Percentiles rank a stretch among this genome's conserved stretches.
Conservation (phyloP, 2,888 invertebrate genomes). For the Hyposoter didymator region DNA sequence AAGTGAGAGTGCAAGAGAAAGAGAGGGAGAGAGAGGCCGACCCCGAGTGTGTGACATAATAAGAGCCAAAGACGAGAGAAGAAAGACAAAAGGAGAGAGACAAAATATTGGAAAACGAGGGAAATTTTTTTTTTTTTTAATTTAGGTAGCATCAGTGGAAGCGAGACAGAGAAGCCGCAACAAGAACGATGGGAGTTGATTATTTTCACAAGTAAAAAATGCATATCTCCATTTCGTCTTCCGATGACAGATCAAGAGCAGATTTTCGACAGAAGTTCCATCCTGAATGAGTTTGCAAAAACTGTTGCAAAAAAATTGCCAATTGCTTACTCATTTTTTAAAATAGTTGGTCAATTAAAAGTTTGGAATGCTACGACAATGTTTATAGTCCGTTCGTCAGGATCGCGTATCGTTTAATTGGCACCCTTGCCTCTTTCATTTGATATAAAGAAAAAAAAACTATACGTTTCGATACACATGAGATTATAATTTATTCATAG, state of each 20-base stretch:
- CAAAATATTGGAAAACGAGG: neutral
- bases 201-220: slow-evolving; percentile 26
- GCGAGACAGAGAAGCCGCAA: neutral
- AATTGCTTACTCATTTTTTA: neutral
- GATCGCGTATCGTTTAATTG: neutral
- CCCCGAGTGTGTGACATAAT: neutral
- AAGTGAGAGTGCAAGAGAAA: neutral
- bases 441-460: neutral
- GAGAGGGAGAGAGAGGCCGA: neutral
- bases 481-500: slow-evolving; percentile 33
- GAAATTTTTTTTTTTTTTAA: too few species aligned
- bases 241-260: slow-evolving; percentile 41
- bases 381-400: neutral
- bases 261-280: neutral
- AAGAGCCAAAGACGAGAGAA: neutral
- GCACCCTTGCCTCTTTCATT: neutral
- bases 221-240: slow-evolving; percentile 43
- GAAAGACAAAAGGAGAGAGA: slow-evolving; percentile 3
- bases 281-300: neutral
- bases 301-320: neutral
- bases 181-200: slow-evolving; percentile 37
- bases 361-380: neutral
- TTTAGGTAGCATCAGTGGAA: neutral
- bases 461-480: neutral
- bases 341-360: neutral